These are phyloP conservation scores for Scylla paramamosain DNA, from an alignment of 1,140 invertebrate species.

Conservation along the genomic window DNA sequence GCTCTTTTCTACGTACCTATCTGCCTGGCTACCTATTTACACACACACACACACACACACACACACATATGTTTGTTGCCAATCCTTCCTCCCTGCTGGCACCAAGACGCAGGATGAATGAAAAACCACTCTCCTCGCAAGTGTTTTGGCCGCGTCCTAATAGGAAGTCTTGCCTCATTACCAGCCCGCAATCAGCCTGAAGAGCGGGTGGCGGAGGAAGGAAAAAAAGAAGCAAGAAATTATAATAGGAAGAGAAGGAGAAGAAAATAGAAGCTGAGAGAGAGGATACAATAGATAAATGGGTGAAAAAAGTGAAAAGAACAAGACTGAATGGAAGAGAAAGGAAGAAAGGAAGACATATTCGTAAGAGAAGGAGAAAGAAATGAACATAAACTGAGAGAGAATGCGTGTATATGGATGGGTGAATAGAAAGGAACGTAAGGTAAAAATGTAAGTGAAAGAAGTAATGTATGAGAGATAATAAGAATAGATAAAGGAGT, in stretches of 20 bases:
- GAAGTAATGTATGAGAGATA: too few species aligned
- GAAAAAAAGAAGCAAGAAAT: too few species aligned
- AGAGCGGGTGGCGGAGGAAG: neutral
- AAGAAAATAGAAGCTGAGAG: neutral
- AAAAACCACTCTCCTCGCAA: neutral
- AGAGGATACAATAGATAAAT: neutral
- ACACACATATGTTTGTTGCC: neutral
- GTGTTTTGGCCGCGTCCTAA: constrained; percentile 11
- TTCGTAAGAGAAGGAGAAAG: too few species aligned
- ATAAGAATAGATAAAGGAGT: too few species aligned
- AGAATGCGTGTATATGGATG: too few species aligned
- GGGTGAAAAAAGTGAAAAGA: too few species aligned
- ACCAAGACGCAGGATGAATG: neutral
- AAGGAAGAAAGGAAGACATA: too few species aligned
- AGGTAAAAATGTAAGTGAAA: too few species aligned
- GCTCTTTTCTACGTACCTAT: too few species aligned
- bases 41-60: neutral
- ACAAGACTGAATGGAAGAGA: too few species aligned
- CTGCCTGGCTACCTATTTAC: neutral
- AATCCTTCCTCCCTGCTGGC: neutral
- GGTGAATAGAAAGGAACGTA: too few species aligned
- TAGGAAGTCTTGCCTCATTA: constrained; percentile 13
- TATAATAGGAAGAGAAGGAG: neutral
- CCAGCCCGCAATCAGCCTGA: neutral
- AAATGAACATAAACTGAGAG: too few species aligned